Evolutionary conservation across 2,888 invertebrate species (phyloP).

Genomic region (Hemaris fuciformis): DNA sequence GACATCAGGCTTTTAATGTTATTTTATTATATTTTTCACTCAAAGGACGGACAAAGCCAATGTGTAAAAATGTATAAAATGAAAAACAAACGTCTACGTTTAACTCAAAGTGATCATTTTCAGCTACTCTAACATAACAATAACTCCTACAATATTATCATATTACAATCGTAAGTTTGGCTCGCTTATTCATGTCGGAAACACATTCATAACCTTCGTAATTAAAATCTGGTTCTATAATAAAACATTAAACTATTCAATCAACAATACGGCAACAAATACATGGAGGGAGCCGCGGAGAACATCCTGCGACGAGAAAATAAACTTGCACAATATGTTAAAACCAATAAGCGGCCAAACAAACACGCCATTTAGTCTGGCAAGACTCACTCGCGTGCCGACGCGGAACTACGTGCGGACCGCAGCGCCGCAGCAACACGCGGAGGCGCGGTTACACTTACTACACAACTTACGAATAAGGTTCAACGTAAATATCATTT

Average conservation of each 20-base stretch:
- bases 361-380: too few relatives aligned
- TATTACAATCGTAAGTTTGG: neutral
- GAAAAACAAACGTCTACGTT: neutral
- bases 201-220: neutral
- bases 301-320: neutral
- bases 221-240: constrained; percentile 15
- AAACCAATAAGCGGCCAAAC: neutral
- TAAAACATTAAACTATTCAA: constrained; percentile 25
- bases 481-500: constrained; percentile 32
- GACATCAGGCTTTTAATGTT: constrained; percentile 64
- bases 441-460: too few relatives aligned
- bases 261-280: neutral
- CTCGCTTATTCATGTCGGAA: neutral
- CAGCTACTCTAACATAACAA: neutral
- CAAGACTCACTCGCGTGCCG: neutral
- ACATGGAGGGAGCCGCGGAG: neutral
- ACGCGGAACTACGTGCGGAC: too few relatives aligned
- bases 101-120: neutral
- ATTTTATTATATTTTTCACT: constrained; percentile 43
- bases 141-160: neutral
- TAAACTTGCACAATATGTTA: neutral
- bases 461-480: constrained; percentile 16
- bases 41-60: constrained; percentile 73
- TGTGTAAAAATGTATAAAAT: constrained; percentile 20
- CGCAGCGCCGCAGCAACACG: too few relatives aligned